phyloP scores from a whole-genome alignment of 2,888 invertebrate genomes.

The Creontiades dilutus region DNA sequence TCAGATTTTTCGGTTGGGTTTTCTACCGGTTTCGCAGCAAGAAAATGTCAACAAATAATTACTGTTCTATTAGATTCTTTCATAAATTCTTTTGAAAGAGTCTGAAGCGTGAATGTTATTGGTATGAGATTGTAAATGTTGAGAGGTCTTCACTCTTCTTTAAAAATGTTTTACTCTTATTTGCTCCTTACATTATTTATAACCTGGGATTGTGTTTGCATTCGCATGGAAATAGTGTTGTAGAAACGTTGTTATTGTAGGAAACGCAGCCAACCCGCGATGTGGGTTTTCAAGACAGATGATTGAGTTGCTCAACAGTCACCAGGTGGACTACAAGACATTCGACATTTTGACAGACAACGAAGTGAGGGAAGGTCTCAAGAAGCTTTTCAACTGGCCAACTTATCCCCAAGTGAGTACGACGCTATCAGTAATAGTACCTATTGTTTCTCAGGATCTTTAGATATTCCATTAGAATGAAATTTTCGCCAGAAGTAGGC shows the following conservation, averaged over 20 bases:
- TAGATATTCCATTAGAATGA: no score
- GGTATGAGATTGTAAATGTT: neutral
- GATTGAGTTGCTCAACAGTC: constrained; percentile 87
- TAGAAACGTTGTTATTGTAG: constrained; percentile 27
- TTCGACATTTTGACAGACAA: constrained; percentile 80
- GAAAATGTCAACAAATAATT: no score
- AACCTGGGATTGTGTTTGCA: no score
- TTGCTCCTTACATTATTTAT: no score
- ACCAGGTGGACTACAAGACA: constrained; percentile 79
- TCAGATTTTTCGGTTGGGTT: no score
- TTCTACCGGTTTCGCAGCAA: no score
- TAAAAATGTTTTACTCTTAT: neutral
- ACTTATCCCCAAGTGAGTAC: constrained; percentile 82
- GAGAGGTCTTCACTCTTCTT: neutral
- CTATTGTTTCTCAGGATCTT: no score
- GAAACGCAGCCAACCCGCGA: constrained; percentile 83
- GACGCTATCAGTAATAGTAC: no score
- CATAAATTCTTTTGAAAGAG: no score
- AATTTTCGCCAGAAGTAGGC: no score
- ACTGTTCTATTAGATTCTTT: no score
- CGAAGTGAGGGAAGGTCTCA: constrained; percentile 80
- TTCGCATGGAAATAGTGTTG: neutral
- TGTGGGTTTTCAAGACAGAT: constrained; percentile 92
- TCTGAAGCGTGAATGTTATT: no score
- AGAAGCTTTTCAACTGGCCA: constrained; percentile 80